Base-by-base conservation (phyloP, 2,797 vertebrate genomes). In the Botia almorhae region DNA sequence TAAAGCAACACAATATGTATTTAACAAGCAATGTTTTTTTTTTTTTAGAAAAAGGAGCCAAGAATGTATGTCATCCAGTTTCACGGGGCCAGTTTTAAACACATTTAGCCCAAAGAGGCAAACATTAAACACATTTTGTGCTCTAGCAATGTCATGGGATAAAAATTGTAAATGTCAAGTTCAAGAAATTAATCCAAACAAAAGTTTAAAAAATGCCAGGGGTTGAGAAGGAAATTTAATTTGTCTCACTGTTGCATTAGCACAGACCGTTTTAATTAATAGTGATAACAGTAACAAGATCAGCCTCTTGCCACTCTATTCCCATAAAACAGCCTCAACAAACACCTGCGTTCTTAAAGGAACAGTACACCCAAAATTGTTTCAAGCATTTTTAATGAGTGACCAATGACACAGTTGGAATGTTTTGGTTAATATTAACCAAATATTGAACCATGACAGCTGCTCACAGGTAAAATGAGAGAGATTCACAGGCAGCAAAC, bases 11-110 rank as follows among this genome's bases (percentile, higher is more conserved):
- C 60, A 53, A 76, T 73, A 79, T 78, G 84, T 76, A 81, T 88
- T 86, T 87, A 87, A 90, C 50, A 65, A 88, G 84, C 78, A 33
- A 33, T 64, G 13, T 74, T 61, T 76, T 79, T 61, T 79, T 74
- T 67, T 76, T 79, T 61, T 79, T 16, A 17, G 53, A 61, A 43
- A 70, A 53, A 77, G 19, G 50, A 46, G 29, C 69, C n/a, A 10
- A 74, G 70, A 71, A 33, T 63, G 53, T 43, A 53, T 68, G 58
- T 46, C 77, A 36, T 17, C 60, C 56, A 81, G 21, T 21, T 58
- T 67, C 23, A 56, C 60, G 60, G 68, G 17, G 61, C 11, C 75
- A 61, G 53, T 72, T 76, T 69, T 2, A 69, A 39, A 73, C 36
- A 55, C 60, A 60, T 63, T 61, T 78, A 70, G 55, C 16, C 19